A percentile compares a stretch with the other conserved stretches of the same genome.
Evolutionary conservation across 2,797 vertebrate genomes (phyloP).

Genomic region (Lateolabrax maculatus): DNA sequence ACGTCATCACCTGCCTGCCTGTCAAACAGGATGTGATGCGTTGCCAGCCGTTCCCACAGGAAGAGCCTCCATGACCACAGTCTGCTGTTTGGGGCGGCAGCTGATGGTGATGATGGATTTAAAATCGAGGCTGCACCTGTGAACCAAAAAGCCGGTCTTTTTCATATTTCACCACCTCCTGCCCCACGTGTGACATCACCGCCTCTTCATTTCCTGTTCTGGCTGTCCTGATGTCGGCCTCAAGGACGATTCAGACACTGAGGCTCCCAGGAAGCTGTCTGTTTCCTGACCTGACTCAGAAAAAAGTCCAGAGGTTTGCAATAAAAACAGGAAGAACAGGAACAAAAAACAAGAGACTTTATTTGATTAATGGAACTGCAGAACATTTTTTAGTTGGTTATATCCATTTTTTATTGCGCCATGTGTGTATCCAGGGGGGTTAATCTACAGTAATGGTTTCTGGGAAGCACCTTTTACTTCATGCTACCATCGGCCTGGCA

Average conservation of each 20-base stretch:
- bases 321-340: slow-evolving; percentile 30
- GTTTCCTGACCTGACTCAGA: slow-evolving; percentile 76
- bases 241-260: slow-evolving; percentile 63
- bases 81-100: slow-evolving; percentile 29
- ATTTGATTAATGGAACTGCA: neutral
- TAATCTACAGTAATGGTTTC: neutral
- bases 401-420: neutral
- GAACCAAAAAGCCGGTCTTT: slow-evolving; percentile 43
- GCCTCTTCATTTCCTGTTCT: slow-evolving; percentile 56
- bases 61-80: slow-evolving; percentile 38
- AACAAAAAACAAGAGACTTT: neutral
- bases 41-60: slow-evolving; percentile 57
- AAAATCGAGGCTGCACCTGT: slow-evolving; percentile 71
- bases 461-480: neutral
- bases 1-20: slow-evolving; percentile 26
- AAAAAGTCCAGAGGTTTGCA: slow-evolving; percentile 3
- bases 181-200: slow-evolving; percentile 46
- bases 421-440: neutral
- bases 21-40: slow-evolving; percentile 74
- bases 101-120: slow-evolving; percentile 75
- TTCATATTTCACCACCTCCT: slow-evolving; percentile 59
- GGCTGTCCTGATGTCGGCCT: slow-evolving; percentile 25
- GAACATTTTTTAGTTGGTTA: neutral
- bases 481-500: neutral
- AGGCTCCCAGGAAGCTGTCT: slow-evolving; percentile 74